phyloP scores from a whole-genome alignment of 2,113 vertebrate genomes.

The Ciconia stormi region DNA sequence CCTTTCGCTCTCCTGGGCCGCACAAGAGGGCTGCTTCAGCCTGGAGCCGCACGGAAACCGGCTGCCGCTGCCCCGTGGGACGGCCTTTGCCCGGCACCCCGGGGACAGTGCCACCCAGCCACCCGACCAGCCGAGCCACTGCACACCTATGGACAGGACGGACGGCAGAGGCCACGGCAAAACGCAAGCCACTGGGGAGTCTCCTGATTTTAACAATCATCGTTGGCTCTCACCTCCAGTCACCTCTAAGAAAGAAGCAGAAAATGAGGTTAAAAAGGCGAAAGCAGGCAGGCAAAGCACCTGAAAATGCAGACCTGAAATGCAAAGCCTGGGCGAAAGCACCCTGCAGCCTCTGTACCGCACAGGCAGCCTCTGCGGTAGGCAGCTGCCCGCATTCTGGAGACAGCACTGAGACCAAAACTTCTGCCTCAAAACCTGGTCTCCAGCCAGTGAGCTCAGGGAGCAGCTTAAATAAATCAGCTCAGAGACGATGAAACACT shows the following conservation, averaged over 20 bases:
- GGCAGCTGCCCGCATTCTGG: neutral
- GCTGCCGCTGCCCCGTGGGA: neutral
- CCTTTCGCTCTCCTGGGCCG: neutral
- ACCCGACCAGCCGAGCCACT: fast-evolving
- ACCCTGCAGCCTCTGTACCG: neutral
- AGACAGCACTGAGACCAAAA: neutral
- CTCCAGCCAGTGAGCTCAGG: neutral
- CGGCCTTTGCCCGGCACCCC: neutral
- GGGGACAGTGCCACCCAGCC: neutral
- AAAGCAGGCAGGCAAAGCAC: neutral
- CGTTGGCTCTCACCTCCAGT: neutral
- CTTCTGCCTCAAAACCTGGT: neutral
- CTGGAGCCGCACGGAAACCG: fast-evolving
- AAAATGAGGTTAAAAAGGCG: neutral
- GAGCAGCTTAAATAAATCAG: neutral
- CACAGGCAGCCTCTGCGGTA: fast-evolving
- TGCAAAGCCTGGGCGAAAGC: neutral
- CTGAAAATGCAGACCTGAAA: too few species aligned
- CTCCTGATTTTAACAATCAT: neutral
- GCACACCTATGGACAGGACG: fast-evolving
- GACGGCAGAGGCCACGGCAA: fast-evolving
- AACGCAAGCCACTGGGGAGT: neutral
- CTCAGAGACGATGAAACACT: neutral
- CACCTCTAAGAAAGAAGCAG: neutral
- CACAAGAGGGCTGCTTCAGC: neutral